phyloP scores from a whole-genome alignment of 2,888 invertebrate genomes.

The Drosophila basisetae region DNA sequence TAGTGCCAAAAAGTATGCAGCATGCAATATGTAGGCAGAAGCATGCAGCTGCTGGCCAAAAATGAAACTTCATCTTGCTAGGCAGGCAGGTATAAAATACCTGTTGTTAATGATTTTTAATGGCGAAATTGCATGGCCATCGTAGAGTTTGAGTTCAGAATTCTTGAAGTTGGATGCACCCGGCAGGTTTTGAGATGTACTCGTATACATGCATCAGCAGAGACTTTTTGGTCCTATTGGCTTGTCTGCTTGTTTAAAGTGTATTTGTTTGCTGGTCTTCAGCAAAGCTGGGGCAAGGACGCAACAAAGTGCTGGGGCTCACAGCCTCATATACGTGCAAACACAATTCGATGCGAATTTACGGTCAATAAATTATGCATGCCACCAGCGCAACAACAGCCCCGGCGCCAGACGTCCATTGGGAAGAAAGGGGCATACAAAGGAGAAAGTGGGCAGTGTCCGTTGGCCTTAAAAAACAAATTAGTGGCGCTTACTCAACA shows the following conservation, averaged over 20 bases:
- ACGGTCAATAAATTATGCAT: conserved; percentile 77
- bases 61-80: conserved; percentile 42
- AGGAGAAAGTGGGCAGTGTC: conserved; percentile 1
- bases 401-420: not conserved
- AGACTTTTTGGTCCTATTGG: conserved; percentile 8
- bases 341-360: conserved; percentile 56
- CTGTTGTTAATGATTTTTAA: conserved; percentile 77
- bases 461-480: conserved; percentile 68
- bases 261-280: conserved; percentile 52
- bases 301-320: conserved; percentile 3
- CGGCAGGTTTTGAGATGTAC: conserved; percentile 1
- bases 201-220: not conserved
- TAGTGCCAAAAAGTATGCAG: conserved; percentile 64
- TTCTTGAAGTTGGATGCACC: conserved; percentile 3
- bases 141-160: conserved; percentile 21
- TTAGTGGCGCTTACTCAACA: conserved; percentile 80
- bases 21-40: conserved; percentile 40
- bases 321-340: conserved; percentile 38
- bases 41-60: conserved; percentile 48
- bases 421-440: not conserved
- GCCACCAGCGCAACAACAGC: conserved; percentile 39
- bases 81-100: conserved; percentile 38
- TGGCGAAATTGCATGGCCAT: conserved; percentile 73
- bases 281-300: conserved; percentile 3
- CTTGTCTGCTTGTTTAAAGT: conserved; percentile 55